Base-by-base conservation (phyloP, 53 echinoderm and acorn worm species). In the Antedon mediterranea region DNA sequence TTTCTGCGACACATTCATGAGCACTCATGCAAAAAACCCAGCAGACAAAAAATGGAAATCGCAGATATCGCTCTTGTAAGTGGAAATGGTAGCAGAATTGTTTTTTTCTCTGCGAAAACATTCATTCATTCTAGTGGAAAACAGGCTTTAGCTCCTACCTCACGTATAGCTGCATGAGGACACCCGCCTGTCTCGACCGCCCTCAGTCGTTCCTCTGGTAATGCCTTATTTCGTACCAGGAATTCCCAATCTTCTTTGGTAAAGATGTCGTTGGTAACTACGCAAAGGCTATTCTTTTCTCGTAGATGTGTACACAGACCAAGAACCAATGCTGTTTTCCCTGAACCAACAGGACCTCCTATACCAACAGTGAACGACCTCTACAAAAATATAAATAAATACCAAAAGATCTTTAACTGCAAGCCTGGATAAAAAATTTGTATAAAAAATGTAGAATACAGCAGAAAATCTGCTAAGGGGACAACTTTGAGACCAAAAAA, bases 211-310 rank as follows among this genome's bases (percentile, higher is more conserved):
- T 90, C 90, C 34, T 90, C 87, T 33, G 87, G 90, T 71, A 90
- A 57, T 4, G 90, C 90, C 78, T 90, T 84, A 30, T 87, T 84
- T 75, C 84, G 31, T 31, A 90, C 87, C 14, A 87, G 71, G 72
- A 90, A 90, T 72, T 90, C 90, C 90, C 90, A 90, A 77, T 90
- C 90, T 43, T 90, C 90, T 82, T 87, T 90, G 78, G 90, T 89
- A 44, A 89, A 89, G 33, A 89, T 89, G 72, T 89, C 90, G 76
- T 89, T 89, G 31, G 90, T 89, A 0, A 89, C 90, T 4, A 89
- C 90, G 34, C 90, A 89, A 31, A 89, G 27, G 29, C 86, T 84
- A 29, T 81, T 76, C 78, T 83, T 83, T 33, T 89, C 86, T n/a
- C 84, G 73, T 42, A 89, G 71, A 72, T 86, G 84, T 32, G 81